phyloP scores from a whole-genome alignment of 1,140 invertebrate genomes.

The Achatina immaculata region DNA sequence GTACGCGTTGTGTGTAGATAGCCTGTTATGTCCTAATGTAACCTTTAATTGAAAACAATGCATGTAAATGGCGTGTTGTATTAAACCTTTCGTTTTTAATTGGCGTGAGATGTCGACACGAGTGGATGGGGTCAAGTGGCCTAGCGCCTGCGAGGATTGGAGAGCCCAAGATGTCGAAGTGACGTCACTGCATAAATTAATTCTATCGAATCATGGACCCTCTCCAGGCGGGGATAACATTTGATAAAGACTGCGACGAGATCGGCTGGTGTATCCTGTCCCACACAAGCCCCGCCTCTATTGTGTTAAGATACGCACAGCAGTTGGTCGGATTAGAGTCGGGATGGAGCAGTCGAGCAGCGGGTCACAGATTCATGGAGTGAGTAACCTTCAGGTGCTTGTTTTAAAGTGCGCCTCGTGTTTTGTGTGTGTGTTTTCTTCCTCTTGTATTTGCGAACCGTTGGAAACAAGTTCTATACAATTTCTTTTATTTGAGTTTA shows the following conservation, averaged over 20 bases:
- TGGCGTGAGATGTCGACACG: too few relatives aligned
- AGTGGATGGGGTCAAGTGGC: too few relatives aligned
- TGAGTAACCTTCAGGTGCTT: too few relatives aligned
- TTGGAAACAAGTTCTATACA: too few relatives aligned
- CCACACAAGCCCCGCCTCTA: slow-evolving; percentile 30
- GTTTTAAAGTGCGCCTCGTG: too few relatives aligned
- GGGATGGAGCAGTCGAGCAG: slow-evolving; percentile 18
- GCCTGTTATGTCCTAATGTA: too few relatives aligned
- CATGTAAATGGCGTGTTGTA: too few relatives aligned
- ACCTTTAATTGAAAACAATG: too few relatives aligned
- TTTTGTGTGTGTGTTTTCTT: too few relatives aligned
- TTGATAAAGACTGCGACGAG: slow-evolving; percentile 56
- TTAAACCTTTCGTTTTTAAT: too few relatives aligned
- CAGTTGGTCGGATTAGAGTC: slow-evolving; percentile 36
- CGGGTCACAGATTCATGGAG: slow-evolving; percentile 23
- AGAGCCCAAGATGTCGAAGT: background rate
- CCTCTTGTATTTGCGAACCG: too few relatives aligned
- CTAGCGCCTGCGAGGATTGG: background rate
- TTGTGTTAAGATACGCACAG: slow-evolving; percentile 28
- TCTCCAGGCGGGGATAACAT: slow-evolving; percentile 49
- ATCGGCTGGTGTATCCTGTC: slow-evolving; percentile 34
- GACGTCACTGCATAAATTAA: slow-evolving; percentile 57
- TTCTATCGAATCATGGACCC: slow-evolving; percentile 51
- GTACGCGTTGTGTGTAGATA: background rate
- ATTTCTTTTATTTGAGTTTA: too few relatives aligned